Percentiles rank a stretch among this genome's conserved stretches.
Conservation (phyloP, 2,888 invertebrate genomes). For the Pasiphila rectangulata region DNA sequence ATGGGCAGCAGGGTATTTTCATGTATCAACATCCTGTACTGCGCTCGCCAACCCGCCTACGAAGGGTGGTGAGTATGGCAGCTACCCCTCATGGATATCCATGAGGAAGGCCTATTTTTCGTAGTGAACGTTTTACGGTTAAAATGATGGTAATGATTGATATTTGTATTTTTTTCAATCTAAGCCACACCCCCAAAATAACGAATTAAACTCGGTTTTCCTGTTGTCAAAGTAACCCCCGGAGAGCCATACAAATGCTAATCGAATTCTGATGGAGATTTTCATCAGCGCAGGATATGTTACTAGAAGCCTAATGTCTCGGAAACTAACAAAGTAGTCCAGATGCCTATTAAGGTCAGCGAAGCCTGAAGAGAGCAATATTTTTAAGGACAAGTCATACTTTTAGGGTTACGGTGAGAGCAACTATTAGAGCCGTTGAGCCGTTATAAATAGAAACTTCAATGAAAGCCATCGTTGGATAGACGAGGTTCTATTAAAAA, state of each 20-base stretch:
- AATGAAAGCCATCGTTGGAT: not conserved
- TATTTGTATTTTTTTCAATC: not conserved
- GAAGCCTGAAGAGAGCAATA: conserved; percentile 2
- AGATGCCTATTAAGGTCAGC: conserved; percentile 18
- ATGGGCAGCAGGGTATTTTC: too few relatives aligned
- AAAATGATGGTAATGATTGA: too few relatives aligned
- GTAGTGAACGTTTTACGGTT: too few relatives aligned
- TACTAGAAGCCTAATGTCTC: conserved; percentile 11
- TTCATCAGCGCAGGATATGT: conserved; percentile 12
- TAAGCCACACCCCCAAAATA: not conserved
- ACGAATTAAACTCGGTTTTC: not conserved
- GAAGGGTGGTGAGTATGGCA: too few relatives aligned
- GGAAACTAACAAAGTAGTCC: conserved; percentile 21
- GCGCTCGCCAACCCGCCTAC: too few relatives aligned
- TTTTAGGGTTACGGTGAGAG: not conserved
- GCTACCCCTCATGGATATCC: too few relatives aligned
- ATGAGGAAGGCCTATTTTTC: too few relatives aligned
- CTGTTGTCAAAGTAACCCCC: not conserved
- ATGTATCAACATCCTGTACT: too few relatives aligned
- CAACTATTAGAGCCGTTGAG: not conserved
- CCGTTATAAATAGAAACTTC: not conserved
- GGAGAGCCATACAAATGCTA: conserved; percentile 9
- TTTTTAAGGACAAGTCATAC: conserved; percentile 4
- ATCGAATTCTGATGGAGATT: conserved; percentile 22
- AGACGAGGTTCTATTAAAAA: too few relatives aligned